These are phyloP conservation scores for Corythornis vintsioides DNA, from an alignment of 2,113 vertebrate species.

Conservation along the genomic window DNA sequence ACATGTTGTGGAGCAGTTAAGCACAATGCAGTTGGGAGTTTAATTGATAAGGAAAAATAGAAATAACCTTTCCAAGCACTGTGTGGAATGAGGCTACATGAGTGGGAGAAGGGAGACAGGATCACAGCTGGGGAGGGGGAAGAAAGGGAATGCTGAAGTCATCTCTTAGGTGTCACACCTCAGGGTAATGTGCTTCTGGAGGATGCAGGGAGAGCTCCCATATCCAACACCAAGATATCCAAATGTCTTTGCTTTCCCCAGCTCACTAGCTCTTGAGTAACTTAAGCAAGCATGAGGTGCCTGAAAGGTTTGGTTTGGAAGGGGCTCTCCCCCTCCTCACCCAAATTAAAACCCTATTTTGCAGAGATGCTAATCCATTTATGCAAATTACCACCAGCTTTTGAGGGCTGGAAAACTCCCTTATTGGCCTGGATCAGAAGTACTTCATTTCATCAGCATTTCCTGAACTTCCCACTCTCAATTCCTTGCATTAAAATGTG, in stretches of 20 bases:
- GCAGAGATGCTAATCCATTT: background rate
- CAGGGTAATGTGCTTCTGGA: background rate
- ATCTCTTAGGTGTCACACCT: background rate
- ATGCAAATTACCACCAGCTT: background rate
- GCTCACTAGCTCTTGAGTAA: background rate
- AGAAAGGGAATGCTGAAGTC: background rate
- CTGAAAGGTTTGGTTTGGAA: background rate
- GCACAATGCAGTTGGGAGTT: background rate
- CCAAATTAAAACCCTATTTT: background rate
- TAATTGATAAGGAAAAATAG: conserved; percentile 24
- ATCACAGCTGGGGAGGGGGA: background rate
- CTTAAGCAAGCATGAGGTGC: background rate
- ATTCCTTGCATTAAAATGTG: background rate
- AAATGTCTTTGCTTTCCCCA: background rate
- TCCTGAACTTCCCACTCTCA: background rate
- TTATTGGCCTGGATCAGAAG: background rate
- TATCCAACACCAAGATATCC: background rate
- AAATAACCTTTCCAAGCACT: background rate
- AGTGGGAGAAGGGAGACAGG: background rate
- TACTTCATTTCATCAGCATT: background rate
- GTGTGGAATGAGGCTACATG: background rate
- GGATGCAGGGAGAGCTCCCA: background rate
- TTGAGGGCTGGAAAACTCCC: background rate
- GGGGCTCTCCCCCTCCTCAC: background rate
- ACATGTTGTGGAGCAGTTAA: background rate